phyloP scores from a whole-genome alignment of 2,797 vertebrate genomes.

The Poeciliopsis gracilis region DNA sequence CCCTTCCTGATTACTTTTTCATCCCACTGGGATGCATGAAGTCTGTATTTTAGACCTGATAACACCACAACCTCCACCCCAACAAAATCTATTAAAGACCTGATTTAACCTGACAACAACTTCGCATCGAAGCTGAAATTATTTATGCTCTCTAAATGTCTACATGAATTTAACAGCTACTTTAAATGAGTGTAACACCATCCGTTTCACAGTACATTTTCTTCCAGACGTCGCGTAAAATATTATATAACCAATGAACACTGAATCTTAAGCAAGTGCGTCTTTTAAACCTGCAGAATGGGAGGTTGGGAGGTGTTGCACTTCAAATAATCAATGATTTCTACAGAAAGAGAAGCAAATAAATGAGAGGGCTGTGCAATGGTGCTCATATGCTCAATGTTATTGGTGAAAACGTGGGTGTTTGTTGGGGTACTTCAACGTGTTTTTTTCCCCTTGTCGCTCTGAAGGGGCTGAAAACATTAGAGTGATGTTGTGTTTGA shows the following conservation, averaged over 20 bases:
- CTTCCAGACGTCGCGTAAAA: conserved; percentile 29
- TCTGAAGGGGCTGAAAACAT: conserved; percentile 60
- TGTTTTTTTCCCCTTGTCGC: conserved; percentile 41
- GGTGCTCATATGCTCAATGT: conserved; percentile 40
- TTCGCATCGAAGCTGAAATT: conserved; percentile 13
- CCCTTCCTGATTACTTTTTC: conserved; percentile 11
- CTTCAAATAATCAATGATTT: conserved; percentile 64
- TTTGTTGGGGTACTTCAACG: conserved; percentile 61
- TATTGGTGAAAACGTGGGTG: conserved; percentile 72
- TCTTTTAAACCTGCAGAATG: conserved; percentile 38
- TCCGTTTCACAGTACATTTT: conserved; percentile 51
- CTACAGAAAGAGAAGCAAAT: conserved; percentile 49
- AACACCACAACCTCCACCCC: conserved; percentile 11
- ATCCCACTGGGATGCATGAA: conserved; percentile 1
- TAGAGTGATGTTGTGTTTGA: conserved; percentile 64
- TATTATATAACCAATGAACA: conserved; percentile 63
- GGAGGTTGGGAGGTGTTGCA: conserved; percentile 33
- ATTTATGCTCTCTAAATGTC: conserved; percentile 39
- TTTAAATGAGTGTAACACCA: conserved; percentile 45
- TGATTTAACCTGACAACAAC: conserved; percentile 35
- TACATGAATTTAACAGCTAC: conserved; percentile 39
- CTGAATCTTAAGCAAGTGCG: conserved; percentile 64
- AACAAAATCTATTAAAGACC: conserved; percentile 24
- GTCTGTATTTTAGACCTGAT: conserved; percentile 3
- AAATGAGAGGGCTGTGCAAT: conserved; percentile 49